These are phyloP conservation scores for Drosophila nannoptera DNA, from an alignment of 1,140 invertebrate species.

Conservation along the genomic window DNA sequence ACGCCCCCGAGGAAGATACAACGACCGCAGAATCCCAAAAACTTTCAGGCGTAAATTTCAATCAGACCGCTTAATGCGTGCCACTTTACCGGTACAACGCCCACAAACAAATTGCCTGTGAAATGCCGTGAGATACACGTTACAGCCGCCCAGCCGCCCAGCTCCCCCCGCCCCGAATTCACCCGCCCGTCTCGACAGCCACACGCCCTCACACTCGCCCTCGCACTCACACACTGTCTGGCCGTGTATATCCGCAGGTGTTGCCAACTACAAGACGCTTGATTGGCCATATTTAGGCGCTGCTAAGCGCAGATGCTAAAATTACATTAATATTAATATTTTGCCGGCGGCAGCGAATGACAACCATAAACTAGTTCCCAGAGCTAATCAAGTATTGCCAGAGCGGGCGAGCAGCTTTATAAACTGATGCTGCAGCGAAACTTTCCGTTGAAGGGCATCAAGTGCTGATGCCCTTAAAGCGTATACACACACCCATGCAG, in stretches of 20 bases:
- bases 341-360: slow-evolving; percentile 54
- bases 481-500: no score
- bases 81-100: slow-evolving; percentile 36
- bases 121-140: slow-evolving; percentile 19
- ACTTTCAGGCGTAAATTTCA: slow-evolving; percentile 67
- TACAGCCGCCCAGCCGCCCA: background rate
- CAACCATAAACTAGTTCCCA: slow-evolving; percentile 58
- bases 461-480: background rate
- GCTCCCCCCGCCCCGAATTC: background rate
- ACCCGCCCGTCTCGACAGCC: background rate
- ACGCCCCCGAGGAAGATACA: slow-evolving; percentile 2
- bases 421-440: background rate
- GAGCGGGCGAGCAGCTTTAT: background rate
- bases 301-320: slow-evolving; percentile 40
- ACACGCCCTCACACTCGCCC: background rate
- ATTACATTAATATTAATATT: slow-evolving; percentile 69
- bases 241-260: slow-evolving; percentile 46
- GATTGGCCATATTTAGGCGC: slow-evolving; percentile 49
- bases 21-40: slow-evolving; percentile 31
- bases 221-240: background rate
- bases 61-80: slow-evolving; percentile 54
- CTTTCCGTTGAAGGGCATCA: background rate
- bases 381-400: slow-evolving; percentile 58
- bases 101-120: slow-evolving; percentile 47
- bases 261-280: slow-evolving; percentile 49